Evolutionary conservation across 2,113 vertebrate species (phyloP).

Genomic region (Cavia porcellus): DNA sequence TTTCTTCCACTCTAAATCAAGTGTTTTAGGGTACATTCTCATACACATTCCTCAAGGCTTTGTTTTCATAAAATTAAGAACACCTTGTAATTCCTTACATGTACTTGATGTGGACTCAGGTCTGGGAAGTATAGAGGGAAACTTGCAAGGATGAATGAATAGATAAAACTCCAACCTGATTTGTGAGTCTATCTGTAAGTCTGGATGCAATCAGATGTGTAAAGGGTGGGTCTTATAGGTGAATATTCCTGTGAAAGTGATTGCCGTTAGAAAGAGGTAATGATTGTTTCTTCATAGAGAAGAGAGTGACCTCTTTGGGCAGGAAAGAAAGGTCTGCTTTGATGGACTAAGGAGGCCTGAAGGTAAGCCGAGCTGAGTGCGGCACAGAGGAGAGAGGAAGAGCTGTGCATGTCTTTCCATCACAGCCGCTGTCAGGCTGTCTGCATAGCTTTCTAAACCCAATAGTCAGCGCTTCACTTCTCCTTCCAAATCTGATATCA

Average conservation of each 20-base stretch:
- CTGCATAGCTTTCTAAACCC: not conserved
- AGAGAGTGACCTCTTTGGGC: not conserved
- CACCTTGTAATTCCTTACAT: not conserved
- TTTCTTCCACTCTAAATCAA: not conserved
- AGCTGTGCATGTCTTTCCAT: not conserved
- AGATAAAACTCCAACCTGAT: constrained; percentile 46
- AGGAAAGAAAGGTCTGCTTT: not conserved
- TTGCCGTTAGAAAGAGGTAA: not conserved
- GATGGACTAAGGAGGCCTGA: not conserved
- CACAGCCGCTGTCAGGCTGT: not conserved
- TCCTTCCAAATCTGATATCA: not conserved
- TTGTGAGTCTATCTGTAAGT: not conserved
- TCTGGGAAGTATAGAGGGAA: constrained; percentile 18
- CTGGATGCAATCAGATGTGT: not conserved
- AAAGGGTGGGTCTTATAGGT: not conserved
- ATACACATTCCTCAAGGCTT: not conserved
- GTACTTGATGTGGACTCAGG: not conserved
- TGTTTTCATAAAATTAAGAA: not conserved
- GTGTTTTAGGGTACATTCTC: not conserved
- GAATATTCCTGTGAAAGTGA: not conserved
- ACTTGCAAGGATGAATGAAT: not conserved
- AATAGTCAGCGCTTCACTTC: not conserved
- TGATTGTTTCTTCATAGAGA: not conserved
- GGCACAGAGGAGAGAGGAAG: not conserved
- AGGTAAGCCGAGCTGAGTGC: not conserved